Base-by-base conservation (phyloP, 2,888 invertebrate species). In the Melieria crassipennis region DNA sequence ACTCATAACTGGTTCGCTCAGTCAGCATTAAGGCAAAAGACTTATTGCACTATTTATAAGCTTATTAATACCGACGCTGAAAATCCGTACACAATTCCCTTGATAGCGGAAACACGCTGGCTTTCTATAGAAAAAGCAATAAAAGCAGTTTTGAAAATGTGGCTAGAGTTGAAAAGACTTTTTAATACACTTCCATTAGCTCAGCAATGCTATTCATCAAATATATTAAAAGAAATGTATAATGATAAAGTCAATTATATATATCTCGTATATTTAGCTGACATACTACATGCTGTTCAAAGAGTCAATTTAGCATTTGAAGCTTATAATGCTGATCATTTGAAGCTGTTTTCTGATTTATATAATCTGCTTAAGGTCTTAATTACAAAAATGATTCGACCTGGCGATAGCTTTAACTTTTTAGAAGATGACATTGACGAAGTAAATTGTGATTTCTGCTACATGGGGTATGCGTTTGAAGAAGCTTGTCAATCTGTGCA, bases 21-120 rank as follows among this genome's bases (percentile, higher is more conserved):
- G 13, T 67, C 67, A 58, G n/a, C 67, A 11, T 30, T 67, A 13
- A 9, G 67, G 13, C 60, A 67, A 42, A 67, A 67, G 48, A 67
- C 50, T 4, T 67, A 60, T 11, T 57, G 48, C 45, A 48, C 6
- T 7, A 67, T 52, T 50, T 63, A 69, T 42, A 4, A 69, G 47
- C 42, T 69, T 13, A 69, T 69, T 13, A 70, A 65, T 60, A 43
- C 57, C 4, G 65, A 65, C 45, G 5, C 48, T 11, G 70, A 65
- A 43, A 43, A 58, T 52, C 65, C 70, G 5, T n/a, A 48, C 42
- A 65, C 45, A 60, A 48, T 70, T 62, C 70, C 64, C 11, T 48
- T 70, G 64, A 70, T 70, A 10, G 47, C 70, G 50, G 64, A 70
- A 30, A 65, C 70, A 13, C 65, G 64, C 43, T 70, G 64, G 70